Evolutionary conservation across 2,113 vertebrate genomes (phyloP).

Genomic region (Gracilinanus agilis): DNA sequence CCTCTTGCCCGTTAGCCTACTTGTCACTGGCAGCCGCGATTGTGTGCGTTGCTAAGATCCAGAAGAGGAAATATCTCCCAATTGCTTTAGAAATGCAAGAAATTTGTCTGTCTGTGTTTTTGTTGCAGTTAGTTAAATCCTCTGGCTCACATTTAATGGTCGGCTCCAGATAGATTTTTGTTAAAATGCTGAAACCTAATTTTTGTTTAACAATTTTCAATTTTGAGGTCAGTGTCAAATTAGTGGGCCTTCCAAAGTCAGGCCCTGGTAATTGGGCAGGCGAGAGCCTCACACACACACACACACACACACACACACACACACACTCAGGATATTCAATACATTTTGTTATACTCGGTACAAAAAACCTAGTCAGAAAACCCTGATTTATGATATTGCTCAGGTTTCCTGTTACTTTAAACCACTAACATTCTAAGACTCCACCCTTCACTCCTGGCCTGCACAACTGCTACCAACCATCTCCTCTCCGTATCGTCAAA

Average conservation of each 20-base stretch:
- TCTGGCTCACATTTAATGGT: slow-evolving; percentile 65
- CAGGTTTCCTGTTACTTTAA: slow-evolving; percentile 86
- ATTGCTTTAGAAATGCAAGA: slow-evolving; percentile 37
- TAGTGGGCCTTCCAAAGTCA: slow-evolving; percentile 76
- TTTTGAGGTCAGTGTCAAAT: slow-evolving; percentile 73
- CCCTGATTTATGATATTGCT: slow-evolving; percentile 81
- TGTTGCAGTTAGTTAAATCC: slow-evolving; percentile 72
- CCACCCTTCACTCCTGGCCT: slow-evolving; percentile 79
- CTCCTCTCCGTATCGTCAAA: slow-evolving; percentile 57
- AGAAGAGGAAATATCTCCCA: slow-evolving; percentile 35
- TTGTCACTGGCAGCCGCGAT: not conserved
- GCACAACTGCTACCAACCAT: slow-evolving; percentile 75
- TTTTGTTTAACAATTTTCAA: slow-evolving; percentile 74
- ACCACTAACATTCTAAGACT: slow-evolving; percentile 74
- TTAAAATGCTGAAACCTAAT: slow-evolving; percentile 78
- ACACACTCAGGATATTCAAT: slow-evolving; percentile 83
- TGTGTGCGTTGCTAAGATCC: slow-evolving; percentile 28
- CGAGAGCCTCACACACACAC: slow-evolving; percentile 75
- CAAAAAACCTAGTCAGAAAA: slow-evolving; percentile 84
- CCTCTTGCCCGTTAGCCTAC: slow-evolving; percentile 13
- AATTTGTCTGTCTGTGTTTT: slow-evolving; percentile 71
- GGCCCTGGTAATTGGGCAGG: slow-evolving; percentile 75
- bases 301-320: too few species aligned
- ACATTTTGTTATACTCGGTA: slow-evolving; percentile 80
- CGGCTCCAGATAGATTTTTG: slow-evolving; percentile 48